These are phyloP conservation scores for Diuraphis noxia DNA, from an alignment of 1,140 invertebrate genomes.

Conservation along the genomic window DNA sequence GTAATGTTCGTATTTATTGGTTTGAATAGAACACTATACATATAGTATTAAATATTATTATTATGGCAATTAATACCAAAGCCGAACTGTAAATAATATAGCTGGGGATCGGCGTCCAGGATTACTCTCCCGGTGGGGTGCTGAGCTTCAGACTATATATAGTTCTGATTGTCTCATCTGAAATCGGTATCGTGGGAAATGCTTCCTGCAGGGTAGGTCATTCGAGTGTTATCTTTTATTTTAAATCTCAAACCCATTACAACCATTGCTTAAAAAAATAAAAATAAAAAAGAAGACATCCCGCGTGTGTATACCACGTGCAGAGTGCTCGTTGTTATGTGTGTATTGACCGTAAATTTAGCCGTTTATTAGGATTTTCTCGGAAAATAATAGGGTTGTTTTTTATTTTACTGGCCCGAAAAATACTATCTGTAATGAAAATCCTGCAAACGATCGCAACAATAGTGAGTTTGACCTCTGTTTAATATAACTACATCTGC, in stretches of 20 bases:
- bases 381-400: neutral
- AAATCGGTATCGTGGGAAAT: slow-evolving; percentile 1
- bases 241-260: slow-evolving; percentile 1
- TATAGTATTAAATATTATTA: neutral
- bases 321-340: neutral
- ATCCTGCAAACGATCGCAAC: neutral
- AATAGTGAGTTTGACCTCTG: neutral
- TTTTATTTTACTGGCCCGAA: neutral
- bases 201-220: neutral
- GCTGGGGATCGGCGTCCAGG: neutral
- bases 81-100: neutral
- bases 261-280: neutral
- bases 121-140: neutral
- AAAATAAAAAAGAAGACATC: neutral
- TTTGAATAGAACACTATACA: neutral
- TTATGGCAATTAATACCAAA: neutral
- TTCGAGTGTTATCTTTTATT: slow-evolving; percentile 4
- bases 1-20: neutral
- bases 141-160: neutral
- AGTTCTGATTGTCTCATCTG: neutral
- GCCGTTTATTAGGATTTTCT: neutral
- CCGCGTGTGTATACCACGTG: neutral
- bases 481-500: neutral
- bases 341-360: neutral
- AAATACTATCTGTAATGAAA: neutral